Conservation (phyloP, 2,888 invertebrate genomes). For the Drosophila eohydei region DNA sequence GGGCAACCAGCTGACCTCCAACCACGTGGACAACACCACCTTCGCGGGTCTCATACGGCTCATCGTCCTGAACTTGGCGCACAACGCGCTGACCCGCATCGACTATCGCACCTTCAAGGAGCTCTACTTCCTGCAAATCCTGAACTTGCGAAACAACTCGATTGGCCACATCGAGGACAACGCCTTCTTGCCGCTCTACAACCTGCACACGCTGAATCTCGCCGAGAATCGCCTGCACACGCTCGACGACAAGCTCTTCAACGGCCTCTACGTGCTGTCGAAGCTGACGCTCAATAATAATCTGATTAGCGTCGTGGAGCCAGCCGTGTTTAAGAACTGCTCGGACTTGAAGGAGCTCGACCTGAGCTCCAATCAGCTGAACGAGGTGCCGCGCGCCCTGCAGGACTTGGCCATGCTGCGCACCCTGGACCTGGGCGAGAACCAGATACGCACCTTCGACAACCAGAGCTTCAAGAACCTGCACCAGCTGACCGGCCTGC, state of each 20-base stretch:
- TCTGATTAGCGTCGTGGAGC: conserved; percentile 91
- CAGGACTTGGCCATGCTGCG: conserved; percentile 93
- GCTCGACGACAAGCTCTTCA: conserved; percentile 92
- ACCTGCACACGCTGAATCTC: conserved; percentile 94
- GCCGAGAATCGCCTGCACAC: conserved; percentile 94
- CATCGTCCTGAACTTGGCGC: conserved; percentile 93
- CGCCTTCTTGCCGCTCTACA: conserved; percentile 94
- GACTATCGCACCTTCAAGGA: conserved; percentile 94
- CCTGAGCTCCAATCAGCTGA: conserved; percentile 93
- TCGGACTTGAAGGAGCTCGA: conserved; percentile 95
- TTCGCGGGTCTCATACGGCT: conserved; percentile 93
- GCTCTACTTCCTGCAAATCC: conserved; percentile 93
- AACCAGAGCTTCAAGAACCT: conserved; percentile 94
- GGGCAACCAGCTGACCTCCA: conserved; percentile 93
- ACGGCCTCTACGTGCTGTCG: conserved; percentile 92
- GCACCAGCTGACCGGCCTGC: conserved; percentile 93
- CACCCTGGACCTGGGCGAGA: conserved; percentile 95
- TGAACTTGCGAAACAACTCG: conserved; percentile 93
- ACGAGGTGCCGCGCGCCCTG: conserved; percentile 92
- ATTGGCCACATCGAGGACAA: conserved; percentile 95
- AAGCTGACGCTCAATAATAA: conserved; percentile 95
- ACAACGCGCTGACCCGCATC: conserved; percentile 92
- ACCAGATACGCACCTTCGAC: conserved; percentile 93
- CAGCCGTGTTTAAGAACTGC: conserved; percentile 94
- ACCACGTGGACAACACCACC: conserved; percentile 94